These are phyloP conservation scores for Toxotes chatareus DNA, from an alignment of 2,113 vertebrate species.

Conservation along the genomic window DNA sequence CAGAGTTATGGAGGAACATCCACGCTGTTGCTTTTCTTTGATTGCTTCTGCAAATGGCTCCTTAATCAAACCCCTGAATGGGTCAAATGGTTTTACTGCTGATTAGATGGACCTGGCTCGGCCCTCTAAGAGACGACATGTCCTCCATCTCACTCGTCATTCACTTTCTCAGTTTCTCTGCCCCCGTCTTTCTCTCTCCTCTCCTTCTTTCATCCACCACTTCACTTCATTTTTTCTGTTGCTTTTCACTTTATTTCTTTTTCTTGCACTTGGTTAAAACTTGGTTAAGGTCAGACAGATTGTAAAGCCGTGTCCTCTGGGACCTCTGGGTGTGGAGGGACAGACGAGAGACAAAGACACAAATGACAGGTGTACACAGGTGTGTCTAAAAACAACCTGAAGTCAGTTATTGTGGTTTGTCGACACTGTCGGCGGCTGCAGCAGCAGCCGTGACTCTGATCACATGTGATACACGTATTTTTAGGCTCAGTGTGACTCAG, in stretches of 20 bases:
- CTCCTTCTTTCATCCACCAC: not conserved
- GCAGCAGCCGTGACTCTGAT: too few relatives aligned
- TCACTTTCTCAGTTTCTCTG: not conserved
- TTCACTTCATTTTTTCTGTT: not conserved
- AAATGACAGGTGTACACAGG: too few relatives aligned
- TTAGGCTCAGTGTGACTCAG: too few relatives aligned
- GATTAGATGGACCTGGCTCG: conserved; percentile 17
- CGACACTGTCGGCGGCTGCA: too few relatives aligned
- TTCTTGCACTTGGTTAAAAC: too few relatives aligned
- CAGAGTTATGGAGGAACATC: not conserved
- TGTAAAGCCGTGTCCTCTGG: too few relatives aligned
- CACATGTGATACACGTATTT: too few relatives aligned
- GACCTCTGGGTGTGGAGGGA: too few relatives aligned
- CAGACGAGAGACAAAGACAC: too few relatives aligned
- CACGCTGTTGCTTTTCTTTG: conserved; percentile 25
- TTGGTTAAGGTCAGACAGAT: too few relatives aligned
- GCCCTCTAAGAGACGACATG: not conserved
- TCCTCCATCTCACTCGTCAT: not conserved
- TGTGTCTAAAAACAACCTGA: too few relatives aligned
- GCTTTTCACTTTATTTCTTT: not conserved
- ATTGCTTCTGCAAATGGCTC: conserved; percentile 48
- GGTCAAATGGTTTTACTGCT: not conserved
- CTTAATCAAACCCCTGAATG: conserved; percentile 28
- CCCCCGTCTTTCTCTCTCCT: not conserved
- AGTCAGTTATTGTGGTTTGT: too few relatives aligned